Conservation (phyloP, 2,113 vertebrate genomes). For the Hoplias malabaricus region DNA sequence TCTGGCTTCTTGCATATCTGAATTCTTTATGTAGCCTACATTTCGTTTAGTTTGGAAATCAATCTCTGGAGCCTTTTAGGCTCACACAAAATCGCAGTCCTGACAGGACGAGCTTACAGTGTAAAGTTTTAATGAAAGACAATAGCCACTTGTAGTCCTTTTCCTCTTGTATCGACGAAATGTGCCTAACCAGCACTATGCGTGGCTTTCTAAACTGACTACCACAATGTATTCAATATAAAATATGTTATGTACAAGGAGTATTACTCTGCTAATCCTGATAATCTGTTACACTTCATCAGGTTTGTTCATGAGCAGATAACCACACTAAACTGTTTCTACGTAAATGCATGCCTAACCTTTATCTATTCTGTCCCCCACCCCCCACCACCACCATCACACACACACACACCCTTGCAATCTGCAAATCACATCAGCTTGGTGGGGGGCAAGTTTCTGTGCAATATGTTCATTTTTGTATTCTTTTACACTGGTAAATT, state of each 20-base stretch:
- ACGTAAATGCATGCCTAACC: conserved; percentile 68
- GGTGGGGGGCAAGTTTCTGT: background rate
- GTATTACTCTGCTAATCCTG: conserved; percentile 34
- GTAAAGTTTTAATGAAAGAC: conserved; percentile 24
- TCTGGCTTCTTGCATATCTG: conserved; percentile 1
- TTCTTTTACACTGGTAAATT: background rate
- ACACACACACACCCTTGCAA: too few species aligned
- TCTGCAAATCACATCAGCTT: too few species aligned
- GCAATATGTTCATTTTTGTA: background rate
- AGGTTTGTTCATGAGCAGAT: conserved; percentile 41
- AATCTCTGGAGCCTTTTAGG: conserved; percentile 21
- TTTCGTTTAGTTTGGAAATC: background rate
- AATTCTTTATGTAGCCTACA: background rate
- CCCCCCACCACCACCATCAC: too few species aligned
- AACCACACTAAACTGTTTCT: conserved; percentile 50
- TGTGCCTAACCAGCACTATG: conserved; percentile 78
- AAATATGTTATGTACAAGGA: conserved; percentile 52
- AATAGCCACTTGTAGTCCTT: conserved; percentile 26
- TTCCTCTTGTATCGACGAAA: conserved; percentile 59
- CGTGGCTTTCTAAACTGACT: conserved; percentile 68
- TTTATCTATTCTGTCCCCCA: conserved; percentile 49
- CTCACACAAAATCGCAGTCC: conserved; percentile 53
- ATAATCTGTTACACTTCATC: conserved; percentile 30
- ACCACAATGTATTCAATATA: conserved; percentile 64
- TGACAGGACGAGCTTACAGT: conserved; percentile 46